Percentiles rank a stretch among this genome's conserved stretches.
Conservation (phyloP, 2,797 vertebrate genomes). For the Loris lydekkerianus region DNA sequence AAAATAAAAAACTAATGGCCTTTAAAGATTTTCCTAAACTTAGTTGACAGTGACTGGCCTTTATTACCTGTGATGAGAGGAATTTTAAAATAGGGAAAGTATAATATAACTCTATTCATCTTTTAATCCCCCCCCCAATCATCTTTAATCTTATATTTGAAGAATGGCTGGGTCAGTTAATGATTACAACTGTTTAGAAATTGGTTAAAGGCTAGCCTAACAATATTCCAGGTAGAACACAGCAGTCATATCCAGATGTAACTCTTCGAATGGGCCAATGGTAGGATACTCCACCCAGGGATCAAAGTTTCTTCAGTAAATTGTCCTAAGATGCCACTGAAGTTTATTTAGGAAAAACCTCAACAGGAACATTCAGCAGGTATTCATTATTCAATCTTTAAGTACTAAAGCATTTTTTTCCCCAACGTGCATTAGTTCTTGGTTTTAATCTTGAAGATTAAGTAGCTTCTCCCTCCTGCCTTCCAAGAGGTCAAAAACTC, state of each 20-base stretch:
- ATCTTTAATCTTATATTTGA: slow-evolving; percentile 56
- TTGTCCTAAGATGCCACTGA: slow-evolving; percentile 23
- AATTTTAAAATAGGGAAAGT: too few species aligned
- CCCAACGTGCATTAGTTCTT: slow-evolving; percentile 36
- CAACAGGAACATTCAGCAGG: slow-evolving; percentile 35
- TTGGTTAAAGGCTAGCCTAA: slow-evolving; percentile 53
- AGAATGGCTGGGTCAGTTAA: slow-evolving; percentile 25
- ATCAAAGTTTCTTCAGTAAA: slow-evolving; percentile 53
- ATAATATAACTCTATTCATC: slow-evolving; percentile 54
- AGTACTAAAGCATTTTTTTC: slow-evolving; percentile 37
- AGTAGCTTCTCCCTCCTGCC: background rate
- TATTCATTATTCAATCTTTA: slow-evolving; percentile 65
- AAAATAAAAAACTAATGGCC: too few species aligned
- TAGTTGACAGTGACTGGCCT: too few species aligned
- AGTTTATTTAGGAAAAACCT: slow-evolving; percentile 56
- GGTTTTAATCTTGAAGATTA: slow-evolving; percentile 56
- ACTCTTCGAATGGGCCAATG: slow-evolving; percentile 60
- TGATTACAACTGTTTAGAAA: slow-evolving; percentile 56
- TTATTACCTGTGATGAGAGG: too few species aligned
- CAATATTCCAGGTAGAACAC: slow-evolving; percentile 33
- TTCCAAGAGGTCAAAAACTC: slow-evolving; percentile 60
- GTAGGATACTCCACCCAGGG: background rate
- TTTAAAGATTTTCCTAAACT: too few species aligned
- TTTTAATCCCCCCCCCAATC: slow-evolving; percentile 9
- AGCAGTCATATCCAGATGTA: slow-evolving; percentile 66